Base-by-base conservation (phyloP, 35 echinoderm and acorn worm genomes). In the Heliocidaris erythrogramma region DNA sequence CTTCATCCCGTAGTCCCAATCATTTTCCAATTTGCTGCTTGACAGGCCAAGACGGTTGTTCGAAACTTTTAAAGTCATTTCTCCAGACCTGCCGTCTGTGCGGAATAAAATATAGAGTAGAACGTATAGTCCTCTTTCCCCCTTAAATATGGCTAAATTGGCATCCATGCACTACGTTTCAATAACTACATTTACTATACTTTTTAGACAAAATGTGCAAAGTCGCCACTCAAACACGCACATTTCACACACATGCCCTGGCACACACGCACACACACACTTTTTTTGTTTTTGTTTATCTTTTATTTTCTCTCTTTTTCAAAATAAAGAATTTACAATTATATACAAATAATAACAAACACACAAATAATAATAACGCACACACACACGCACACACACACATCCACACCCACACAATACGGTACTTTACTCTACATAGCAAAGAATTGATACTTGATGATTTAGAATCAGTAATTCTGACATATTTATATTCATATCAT, bases 31-130 rank as follows among this genome's bases (percentile, higher is more conserved):
- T 32, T 78, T 89, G 87, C 12, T 89, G 18, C 29, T 89, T 89
- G 47, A 32, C 87, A 89, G 31, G 87, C 31, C 47, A 89, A 89
- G 87, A n/a, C 87, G 31, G 87, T 89, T 48, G 87, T 89, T 78
- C 21, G 65, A 78, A n/a, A 78, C 21, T 78, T n/a, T 78, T 8
- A 7, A 78, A 78, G 65, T 78, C 65, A 24, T 78, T 78, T 78
- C 27, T 78, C 65, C 65, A 78, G 65, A 78, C 65, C 7, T 78
- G 27, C 65, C 65, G 27, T 78, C 27, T 78, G 27, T 78, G 18
- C 65, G n/a, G 65, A 27, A 78, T n/a, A 56, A 13, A 56, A 5
- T 78, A 78, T 7, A 21, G 17, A n/a, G 17, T 27, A 71, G 6
- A 27, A 27, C 27, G 27, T n/a, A 8, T 78, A 17, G 65, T 7